These are phyloP conservation scores for Ispidina picta DNA, from an alignment of 2,797 vertebrate species.

Conservation along the genomic window DNA sequence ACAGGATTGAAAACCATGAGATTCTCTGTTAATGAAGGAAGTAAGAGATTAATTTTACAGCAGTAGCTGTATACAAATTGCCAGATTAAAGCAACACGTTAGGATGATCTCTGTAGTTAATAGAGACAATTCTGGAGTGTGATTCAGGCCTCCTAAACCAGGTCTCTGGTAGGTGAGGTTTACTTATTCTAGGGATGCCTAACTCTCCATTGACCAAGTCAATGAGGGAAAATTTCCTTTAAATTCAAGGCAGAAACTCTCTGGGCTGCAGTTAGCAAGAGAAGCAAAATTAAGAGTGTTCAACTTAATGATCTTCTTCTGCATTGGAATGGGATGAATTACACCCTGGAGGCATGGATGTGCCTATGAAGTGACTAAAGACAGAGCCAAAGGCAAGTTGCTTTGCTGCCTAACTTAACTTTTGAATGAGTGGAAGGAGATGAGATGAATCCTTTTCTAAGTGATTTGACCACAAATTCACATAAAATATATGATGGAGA, in stretches of 20 bases:
- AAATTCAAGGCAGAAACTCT: slow-evolving; percentile 17
- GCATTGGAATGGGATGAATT: not conserved
- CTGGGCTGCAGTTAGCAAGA: not conserved
- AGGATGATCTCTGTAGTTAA: not conserved
- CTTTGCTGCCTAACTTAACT: not conserved
- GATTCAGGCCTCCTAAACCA: not conserved
- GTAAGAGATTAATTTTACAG: not conserved
- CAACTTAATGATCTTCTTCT: not conserved
- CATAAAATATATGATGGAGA: too few species aligned
- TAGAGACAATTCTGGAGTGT: not conserved
- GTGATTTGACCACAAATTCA: too few species aligned
- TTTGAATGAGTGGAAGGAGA: not conserved
- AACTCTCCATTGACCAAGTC: not conserved
- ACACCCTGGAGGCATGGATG: not conserved
- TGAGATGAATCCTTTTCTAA: too few species aligned
- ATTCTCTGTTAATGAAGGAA: not conserved
- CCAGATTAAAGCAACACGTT: not conserved
- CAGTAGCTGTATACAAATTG: not conserved
- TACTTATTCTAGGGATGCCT: not conserved
- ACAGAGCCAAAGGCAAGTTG: not conserved
- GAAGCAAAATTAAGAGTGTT: slow-evolving; percentile 43
- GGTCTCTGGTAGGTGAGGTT: not conserved
- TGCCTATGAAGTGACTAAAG: slow-evolving; percentile 22
- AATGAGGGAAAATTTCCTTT: not conserved
- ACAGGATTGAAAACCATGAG: not conserved